phyloP scores from a whole-genome alignment of 1,140 invertebrate genomes.

The Asobara japonica region DNA sequence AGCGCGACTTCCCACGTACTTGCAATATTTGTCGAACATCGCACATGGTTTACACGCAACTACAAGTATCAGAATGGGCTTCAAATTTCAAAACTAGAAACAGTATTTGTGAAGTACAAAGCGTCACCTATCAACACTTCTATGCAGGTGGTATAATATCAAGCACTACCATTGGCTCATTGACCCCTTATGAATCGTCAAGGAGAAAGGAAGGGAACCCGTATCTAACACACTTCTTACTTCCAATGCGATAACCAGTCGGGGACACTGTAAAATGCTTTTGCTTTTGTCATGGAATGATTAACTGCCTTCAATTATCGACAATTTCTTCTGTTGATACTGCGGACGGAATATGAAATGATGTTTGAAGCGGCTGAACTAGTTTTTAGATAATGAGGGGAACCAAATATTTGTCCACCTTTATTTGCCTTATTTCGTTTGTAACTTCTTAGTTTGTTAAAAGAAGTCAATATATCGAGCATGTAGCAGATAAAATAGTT shows the following conservation, averaged over 20 bases:
- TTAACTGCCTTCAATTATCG: neutral
- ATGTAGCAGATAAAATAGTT: no score
- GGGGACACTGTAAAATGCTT: neutral
- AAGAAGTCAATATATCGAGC: no score
- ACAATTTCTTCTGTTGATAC: neutral
- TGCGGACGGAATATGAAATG: neutral
- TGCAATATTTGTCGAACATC: no score
- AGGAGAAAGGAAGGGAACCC: conserved; percentile 34
- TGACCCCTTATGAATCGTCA: conserved; percentile 42
- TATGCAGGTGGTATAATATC: conserved; percentile 16
- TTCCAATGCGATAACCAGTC: conserved; percentile 21
- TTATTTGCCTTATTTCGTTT: no score
- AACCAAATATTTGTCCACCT: no score
- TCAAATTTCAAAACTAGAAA: neutral
- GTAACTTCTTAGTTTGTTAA: no score
- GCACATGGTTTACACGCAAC: neutral
- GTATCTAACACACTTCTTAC: conserved; percentile 37
- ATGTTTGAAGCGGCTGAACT: neutral
- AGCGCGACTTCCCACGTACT: no score
- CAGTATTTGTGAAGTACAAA: neutral
- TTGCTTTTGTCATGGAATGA: neutral
- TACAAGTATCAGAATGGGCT: neutral
- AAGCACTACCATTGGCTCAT: conserved; percentile 38
- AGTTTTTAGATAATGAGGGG: no score
- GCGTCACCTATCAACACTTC: neutral